phyloP scores from a whole-genome alignment of 2,888 invertebrate species.

The Himalopsyche anomala region DNA sequence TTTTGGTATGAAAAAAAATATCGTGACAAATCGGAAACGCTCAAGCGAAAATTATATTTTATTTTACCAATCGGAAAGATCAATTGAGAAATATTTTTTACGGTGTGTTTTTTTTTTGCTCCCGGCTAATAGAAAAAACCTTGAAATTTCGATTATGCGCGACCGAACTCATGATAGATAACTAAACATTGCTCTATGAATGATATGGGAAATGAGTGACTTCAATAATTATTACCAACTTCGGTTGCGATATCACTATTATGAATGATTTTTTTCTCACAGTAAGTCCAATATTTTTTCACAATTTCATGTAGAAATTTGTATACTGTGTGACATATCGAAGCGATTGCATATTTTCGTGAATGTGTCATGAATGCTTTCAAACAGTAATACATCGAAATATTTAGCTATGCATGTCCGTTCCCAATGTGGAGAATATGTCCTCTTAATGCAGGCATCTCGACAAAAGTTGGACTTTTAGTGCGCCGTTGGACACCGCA shows the following conservation, averaged over 20 bases:
- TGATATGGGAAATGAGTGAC: neutral
- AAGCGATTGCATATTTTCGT: no score
- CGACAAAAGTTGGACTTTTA: no score
- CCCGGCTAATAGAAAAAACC: neutral
- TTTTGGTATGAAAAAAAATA: neutral
- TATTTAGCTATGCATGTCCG: no score
- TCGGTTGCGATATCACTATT: neutral
- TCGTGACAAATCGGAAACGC: constrained; percentile 30
- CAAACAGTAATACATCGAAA: no score
- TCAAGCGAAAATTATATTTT: constrained; percentile 19
- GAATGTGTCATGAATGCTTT: no score
- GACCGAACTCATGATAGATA: neutral
- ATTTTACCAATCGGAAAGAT: constrained; percentile 4
- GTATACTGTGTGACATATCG: no score
- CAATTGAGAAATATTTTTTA: constrained; percentile 30
- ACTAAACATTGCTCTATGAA: neutral
- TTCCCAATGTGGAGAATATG: no score
- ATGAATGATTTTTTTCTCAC: no score
- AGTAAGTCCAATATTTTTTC: no score
- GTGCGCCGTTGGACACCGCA: no score
- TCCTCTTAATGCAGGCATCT: no score
- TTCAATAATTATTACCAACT: neutral
- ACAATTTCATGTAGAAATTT: no score
- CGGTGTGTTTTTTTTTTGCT: neutral
- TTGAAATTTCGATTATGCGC: constrained; percentile 14